A percentile compares a stretch with the other conserved stretches of the same genome.
phyloP scores from a whole-genome alignment of 2,797 vertebrate genomes.

The Prionace glauca region DNA sequence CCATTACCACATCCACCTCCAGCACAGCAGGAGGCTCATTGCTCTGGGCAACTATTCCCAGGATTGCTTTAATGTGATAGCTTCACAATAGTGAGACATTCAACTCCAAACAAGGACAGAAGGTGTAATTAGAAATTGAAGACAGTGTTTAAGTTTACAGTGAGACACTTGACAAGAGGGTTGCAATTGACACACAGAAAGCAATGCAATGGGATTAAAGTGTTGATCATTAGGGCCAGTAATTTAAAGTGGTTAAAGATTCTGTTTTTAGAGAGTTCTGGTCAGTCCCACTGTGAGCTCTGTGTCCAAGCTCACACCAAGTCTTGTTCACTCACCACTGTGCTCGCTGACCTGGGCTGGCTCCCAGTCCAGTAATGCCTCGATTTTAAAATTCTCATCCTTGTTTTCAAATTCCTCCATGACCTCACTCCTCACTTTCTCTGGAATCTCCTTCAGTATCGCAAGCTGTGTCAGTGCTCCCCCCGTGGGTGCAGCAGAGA shows the following conservation, averaged over 20 bases:
- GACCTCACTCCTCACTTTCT: too few species aligned
- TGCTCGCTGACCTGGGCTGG: too few species aligned
- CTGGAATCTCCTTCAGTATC: too few species aligned
- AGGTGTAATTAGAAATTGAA: neutral
- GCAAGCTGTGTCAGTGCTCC: too few species aligned
- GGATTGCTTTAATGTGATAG: neutral
- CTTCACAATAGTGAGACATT: neutral
- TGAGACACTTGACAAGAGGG: neutral
- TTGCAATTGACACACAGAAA: neutral
- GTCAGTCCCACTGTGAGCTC: too few species aligned
- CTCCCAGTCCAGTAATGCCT: too few species aligned
- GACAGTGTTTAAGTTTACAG: neutral
- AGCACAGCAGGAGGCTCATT: neutral
- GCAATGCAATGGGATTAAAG: neutral
- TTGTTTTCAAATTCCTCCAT: too few species aligned
- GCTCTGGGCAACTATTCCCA: neutral
- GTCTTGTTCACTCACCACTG: too few species aligned
- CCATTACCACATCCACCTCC: neutral
- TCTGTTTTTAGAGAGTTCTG: neutral
- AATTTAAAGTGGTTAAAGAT: neutral
- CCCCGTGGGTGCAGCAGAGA: too few species aligned
- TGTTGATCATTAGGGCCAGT: neutral
- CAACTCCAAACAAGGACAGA: neutral
- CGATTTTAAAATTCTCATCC: too few species aligned
- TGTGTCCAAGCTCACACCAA: too few species aligned